Evolutionary conservation across 2,113 vertebrate species (phyloP), one percentile per base, ranked within the genome.

Genomic region (Siniperca knerii): DNA sequence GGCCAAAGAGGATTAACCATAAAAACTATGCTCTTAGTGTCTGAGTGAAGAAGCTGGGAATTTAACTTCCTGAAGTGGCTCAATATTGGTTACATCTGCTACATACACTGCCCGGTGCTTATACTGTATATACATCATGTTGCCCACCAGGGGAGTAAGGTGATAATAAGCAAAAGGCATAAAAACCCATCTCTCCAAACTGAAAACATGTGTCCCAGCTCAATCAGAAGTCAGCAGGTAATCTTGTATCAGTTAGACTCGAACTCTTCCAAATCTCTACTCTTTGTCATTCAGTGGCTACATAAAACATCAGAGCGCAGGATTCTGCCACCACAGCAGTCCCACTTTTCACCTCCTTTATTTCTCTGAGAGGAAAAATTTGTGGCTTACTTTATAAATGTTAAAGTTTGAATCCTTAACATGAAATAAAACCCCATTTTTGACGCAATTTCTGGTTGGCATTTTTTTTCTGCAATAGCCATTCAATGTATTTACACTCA

Each of bases 31-130:
- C 76, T 86, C 77, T 85, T 65, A 64, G 73, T 86, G 80, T 93
- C 83, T 84, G 83, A 89, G 83, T 87, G 69, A 75, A 85, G 69
- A 91, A 83, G 87, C 85, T 88, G 85, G 78, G 87, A 87, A 83
- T 90, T 91, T 67, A 73, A 89, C 82, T 86, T 91, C 83, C 82
- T 92, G 78, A 92, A 90, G 90, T 91, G 90, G 89, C 84, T 90
- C 81, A 82, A 90, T 90, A 90, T 86, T 89, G 72, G 81, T 89
- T 89, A 87, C 83, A 85, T 91, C 77, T 94, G 94, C 93, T 95
- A 95, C 94, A 95, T 95, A 92, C 91, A 87, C 77, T 93, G 92
- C 86, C 93, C 21, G 58, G 76, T 86, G 89, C 81, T 86, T 91
- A 85, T 66, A 82, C 80, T 89, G 10, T 91, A 91, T 92, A 85